These are phyloP conservation scores for Danio jaintianensis DNA, from an alignment of 2,797 vertebrate genomes.

Conservation along the genomic window DNA sequence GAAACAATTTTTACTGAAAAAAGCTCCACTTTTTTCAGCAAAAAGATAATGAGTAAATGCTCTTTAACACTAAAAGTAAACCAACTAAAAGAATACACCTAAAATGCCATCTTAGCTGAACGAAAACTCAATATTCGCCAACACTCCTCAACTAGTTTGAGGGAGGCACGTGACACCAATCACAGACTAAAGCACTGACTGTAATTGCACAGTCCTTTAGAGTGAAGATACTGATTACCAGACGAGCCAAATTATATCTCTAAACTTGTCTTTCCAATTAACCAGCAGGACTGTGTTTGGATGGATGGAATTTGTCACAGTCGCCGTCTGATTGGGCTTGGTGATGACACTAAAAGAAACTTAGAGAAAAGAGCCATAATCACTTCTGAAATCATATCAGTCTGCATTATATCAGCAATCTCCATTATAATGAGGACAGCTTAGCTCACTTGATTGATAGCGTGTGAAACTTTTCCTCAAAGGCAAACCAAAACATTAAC, in stretches of 20 bases:
- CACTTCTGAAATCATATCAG: constrained; percentile 55
- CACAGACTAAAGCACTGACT: constrained; percentile 8
- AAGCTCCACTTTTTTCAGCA: too few relatives aligned
- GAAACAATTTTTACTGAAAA: too few relatives aligned
- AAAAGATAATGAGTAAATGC: too few relatives aligned
- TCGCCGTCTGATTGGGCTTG: constrained; percentile 56
- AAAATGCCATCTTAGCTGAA: neutral
- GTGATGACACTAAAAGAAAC: constrained; percentile 52
- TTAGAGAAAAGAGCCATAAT: constrained; percentile 48
- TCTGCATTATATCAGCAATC: constrained; percentile 42
- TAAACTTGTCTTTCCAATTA: constrained; percentile 61
- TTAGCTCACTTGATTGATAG: constrained; percentile 11
- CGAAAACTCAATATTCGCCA: neutral
- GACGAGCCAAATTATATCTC: constrained; percentile 62
- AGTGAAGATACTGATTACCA: constrained; percentile 36
- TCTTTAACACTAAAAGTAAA: neutral
- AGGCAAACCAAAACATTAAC: neutral
- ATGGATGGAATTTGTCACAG: constrained; percentile 58
- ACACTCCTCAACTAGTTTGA: neutral
- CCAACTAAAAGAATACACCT: neutral
- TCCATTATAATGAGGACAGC: constrained; percentile 2
- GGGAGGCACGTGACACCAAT: neutral
- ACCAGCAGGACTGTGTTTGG: constrained; percentile 55
- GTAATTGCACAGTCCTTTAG: constrained; percentile 26
- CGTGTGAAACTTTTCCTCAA: constrained; percentile 13